Conservation (phyloP, 2,888 invertebrate species). For the Ptychoptera albimana region DNA sequence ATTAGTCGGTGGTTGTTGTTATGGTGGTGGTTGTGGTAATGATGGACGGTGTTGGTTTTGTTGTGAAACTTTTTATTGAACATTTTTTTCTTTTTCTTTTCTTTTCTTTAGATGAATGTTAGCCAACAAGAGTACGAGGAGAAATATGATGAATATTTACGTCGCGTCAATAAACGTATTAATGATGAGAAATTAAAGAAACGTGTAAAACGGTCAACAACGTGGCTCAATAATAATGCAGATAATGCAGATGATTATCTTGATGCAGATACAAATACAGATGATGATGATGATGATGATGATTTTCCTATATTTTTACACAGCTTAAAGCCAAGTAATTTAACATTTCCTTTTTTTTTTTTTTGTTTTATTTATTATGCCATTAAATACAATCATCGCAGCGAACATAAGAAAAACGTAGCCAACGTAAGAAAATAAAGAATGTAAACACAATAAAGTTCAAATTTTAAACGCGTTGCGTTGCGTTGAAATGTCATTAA, state of each 20-base stretch:
- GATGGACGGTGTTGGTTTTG: too few species aligned
- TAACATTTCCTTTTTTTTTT: neutral
- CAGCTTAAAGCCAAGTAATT: neutral
- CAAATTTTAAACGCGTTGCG: too few species aligned
- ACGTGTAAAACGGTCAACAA: conserved; percentile 1
- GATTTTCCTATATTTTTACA: conserved; percentile 7
- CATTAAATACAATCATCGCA: too few species aligned
- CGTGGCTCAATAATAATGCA: neutral
- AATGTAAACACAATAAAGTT: too few species aligned
- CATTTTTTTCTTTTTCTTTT: neutral
- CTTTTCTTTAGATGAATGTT: conserved; percentile 41
- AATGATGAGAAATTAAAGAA: conserved; percentile 6
- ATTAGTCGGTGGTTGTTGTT: too few species aligned
- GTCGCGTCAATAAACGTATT: conserved; percentile 24
- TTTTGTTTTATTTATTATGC: neutral
- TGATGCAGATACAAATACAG: neutral
- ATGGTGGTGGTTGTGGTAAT: too few species aligned
- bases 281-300: conserved; percentile 4
- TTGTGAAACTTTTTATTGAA: too few species aligned
- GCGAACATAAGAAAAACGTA: too few species aligned
- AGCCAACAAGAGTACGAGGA: conserved; percentile 45
- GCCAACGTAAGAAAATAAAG: too few species aligned
- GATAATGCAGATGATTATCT: neutral
- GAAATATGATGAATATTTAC: conserved; percentile 43
- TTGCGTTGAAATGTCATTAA: too few species aligned